Evolutionary conservation across 1,140 invertebrate genomes (phyloP), one percentile per base, ranked within the genome.

Genomic region (Rhizoglyphus robini): DNA sequence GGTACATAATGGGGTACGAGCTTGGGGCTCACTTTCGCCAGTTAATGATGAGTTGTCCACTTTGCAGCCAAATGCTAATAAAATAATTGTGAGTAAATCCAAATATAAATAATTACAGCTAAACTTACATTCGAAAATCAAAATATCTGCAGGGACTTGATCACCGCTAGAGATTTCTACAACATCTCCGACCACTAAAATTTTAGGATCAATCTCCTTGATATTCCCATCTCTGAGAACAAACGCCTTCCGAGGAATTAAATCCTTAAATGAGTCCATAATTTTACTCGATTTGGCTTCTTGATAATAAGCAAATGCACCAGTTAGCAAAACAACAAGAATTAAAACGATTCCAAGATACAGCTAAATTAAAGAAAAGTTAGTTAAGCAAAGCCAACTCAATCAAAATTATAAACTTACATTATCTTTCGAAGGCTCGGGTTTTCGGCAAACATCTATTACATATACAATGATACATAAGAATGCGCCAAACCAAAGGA

Each of bases 261-360:
- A 75, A 54, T 77, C 78, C 68, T 79, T 79, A 74, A 82, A 83
- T 11, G 79, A 81, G 59, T 83, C 86, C 86, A 88, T 88, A n/a
- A 87, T 84, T 66, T 80, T 80, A 18, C 81, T 76, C 68, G 88
- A 92, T 79, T 96, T 96, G 77, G 88, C 90, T 81, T 96, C 92
- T 82, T 96, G 93, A 76, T 93, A 96, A 80, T 96, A 96, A 67
- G 93, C 94, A 83, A 96, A 96, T 77, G 90, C 87, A 75, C 92
- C 92, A 72, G 92, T 96, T 71, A 96, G 88, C 76, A 96, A 88
- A 64, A 97, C 93, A 70, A 96, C 93, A 77, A 87, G 86, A 71
- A 90, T 86, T 77, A 97, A 82, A 74, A 95, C 92, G 76, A 95
- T 86, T 74, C 93, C 93, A 73, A 96, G 83, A 79, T 91, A 96